A percentile compares a stretch with the other conserved stretches of the same genome.
phyloP scores from a whole-genome alignment of 2,888 invertebrate species.

The Tenodera sinensis region DNA sequence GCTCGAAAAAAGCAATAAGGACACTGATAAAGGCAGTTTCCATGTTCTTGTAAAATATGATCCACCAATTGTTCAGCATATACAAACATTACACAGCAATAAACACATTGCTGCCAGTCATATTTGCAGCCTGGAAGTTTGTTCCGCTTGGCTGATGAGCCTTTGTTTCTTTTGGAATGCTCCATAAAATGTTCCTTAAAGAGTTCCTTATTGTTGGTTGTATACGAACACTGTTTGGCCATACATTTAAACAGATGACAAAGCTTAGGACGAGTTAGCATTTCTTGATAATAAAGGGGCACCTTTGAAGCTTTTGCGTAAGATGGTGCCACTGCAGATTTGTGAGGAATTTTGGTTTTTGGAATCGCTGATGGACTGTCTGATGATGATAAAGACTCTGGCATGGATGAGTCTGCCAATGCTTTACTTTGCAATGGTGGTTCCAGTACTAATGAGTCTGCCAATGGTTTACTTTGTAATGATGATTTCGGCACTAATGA shows the following conservation, averaged over 20 bases:
- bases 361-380: neutral
- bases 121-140: constrained; percentile 33
- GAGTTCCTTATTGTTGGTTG: constrained; percentile 46
- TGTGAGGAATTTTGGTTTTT: constrained; percentile 9
- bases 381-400: neutral
- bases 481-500: too few relatives aligned
- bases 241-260: constrained; percentile 56
- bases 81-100: constrained; percentile 52
- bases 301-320: constrained; percentile 26
- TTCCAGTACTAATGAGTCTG: neutral
- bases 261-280: constrained; percentile 44
- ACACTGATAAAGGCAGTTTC: constrained; percentile 60
- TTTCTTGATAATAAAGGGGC: constrained; percentile 30
- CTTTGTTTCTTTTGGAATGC: neutral
- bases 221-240: constrained; percentile 49
- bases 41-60: constrained; percentile 62
- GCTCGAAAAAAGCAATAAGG: constrained; percentile 66
- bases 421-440: neutral
- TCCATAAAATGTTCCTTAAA: constrained; percentile 40
- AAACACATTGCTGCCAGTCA: constrained; percentile 55
- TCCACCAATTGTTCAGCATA: constrained; percentile 48
- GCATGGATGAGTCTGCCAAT: neutral
- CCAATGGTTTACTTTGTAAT: neutral
- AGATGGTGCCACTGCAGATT: neutral
- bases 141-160: constrained; percentile 38